phyloP scores from a whole-genome alignment of 2,888 invertebrate genomes.

The Patella pellucida region DNA sequence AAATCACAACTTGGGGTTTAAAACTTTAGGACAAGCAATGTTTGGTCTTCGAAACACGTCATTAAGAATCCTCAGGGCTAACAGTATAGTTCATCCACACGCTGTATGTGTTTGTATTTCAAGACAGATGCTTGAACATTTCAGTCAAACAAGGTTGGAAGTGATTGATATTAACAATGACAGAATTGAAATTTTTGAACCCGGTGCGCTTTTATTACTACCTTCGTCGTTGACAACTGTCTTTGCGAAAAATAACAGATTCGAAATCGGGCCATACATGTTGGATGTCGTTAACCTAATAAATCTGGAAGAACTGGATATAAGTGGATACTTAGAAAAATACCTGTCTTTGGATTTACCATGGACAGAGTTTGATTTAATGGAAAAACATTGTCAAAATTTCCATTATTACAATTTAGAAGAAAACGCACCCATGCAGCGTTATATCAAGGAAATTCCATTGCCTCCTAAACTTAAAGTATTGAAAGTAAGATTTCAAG shows the following conservation, averaged over 20 bases:
- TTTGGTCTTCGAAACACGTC: neutral
- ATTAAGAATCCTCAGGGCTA: neutral
- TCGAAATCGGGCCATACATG: neutral
- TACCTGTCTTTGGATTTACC: neutral
- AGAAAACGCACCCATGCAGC: no score
- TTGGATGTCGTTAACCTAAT: neutral
- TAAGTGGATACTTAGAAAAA: neutral
- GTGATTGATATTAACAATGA: neutral
- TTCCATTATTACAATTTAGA: no score
- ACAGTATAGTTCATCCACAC: slow-evolving; percentile 3
- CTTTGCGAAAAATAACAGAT: neutral
- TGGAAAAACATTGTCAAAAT: neutral
- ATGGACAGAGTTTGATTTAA: no score
- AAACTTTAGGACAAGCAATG: neutral
- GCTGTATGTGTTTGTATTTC: neutral
- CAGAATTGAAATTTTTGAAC: neutral
- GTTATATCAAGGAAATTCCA: neutral
- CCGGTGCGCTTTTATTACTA: no score
- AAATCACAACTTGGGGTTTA: neutral
- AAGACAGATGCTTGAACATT: neutral
- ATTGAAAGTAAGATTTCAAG: neutral
- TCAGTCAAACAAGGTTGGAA: neutral
- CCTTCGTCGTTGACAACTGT: no score
- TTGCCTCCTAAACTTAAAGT: slow-evolving; percentile 12
- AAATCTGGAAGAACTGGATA: neutral